Evolutionary conservation across 2,888 invertebrate genomes (phyloP).

Genomic region (Malthinus seriepunctatus): DNA sequence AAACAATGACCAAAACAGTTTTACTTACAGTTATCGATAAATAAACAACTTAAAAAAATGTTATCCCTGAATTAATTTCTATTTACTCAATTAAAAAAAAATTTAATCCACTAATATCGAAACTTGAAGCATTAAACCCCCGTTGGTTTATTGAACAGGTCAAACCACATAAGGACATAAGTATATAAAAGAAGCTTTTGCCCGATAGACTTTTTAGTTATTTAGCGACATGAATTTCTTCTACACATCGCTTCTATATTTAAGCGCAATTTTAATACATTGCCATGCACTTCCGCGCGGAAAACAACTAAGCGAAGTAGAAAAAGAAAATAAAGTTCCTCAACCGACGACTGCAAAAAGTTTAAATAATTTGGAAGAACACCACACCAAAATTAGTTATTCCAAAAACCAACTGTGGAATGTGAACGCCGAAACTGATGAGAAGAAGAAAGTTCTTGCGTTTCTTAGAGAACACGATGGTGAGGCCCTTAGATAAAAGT

Average conservation of each 20-base stretch:
- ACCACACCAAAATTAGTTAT: conserved; percentile 58
- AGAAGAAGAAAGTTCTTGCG: conserved; percentile 58
- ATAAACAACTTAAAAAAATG: neutral
- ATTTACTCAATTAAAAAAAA: neutral
- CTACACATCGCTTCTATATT: neutral
- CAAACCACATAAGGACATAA: neutral
- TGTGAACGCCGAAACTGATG: conserved; percentile 60
- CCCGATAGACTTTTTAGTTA: neutral
- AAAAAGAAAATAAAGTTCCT: neutral
- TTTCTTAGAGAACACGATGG: conserved; percentile 63
- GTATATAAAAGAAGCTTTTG: neutral
- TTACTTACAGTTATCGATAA: neutral
- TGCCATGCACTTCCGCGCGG: neutral
- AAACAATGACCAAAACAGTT: neutral
- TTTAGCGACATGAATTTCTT: conserved; percentile 1
- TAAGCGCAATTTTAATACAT: neutral
- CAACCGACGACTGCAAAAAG: neutral
- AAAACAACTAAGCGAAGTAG: too few relatives aligned
- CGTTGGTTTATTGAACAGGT: conserved; percentile 2
- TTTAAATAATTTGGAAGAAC: neutral
- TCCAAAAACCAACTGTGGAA: conserved; percentile 80
- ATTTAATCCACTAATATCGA: neutral
- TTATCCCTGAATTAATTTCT: neutral
- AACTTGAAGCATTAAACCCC: conserved; percentile 2
- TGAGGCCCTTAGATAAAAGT: conserved; percentile 45